Evolutionary conservation across 2,113 vertebrate genomes (phyloP), one percentile per base, ranked within the genome.

Genomic region (Struthio camelus): DNA sequence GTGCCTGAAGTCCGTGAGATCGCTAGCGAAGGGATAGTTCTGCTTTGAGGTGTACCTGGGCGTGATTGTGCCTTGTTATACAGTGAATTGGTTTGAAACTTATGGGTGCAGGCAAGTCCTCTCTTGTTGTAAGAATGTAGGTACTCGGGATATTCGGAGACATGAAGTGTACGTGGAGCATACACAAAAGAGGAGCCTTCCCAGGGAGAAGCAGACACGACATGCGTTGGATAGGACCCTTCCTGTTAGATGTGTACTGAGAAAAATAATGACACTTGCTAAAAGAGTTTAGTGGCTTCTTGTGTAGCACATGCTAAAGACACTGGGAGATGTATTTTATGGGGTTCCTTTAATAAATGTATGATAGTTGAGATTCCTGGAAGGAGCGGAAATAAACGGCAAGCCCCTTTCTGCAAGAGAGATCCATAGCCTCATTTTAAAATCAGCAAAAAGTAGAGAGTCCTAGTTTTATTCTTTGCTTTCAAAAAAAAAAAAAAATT

Each of bases 341-440:
- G 94, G 85, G 91, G 93, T 97, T 97, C 92, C 96, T 97, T 97
- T 97, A 97, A 98, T 98, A 97, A 98, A 95, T 51, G 17, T 95
- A 92, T 96, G 90, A 89, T 97, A 95, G 97, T 94, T 97, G 96
- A 97, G 96, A 94, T 97, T 98, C 97, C 93, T 94, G 97, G 95
- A 93, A 96, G 93, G 94, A 97, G 71, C 91, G 95, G 95, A 97
- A 96, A 96, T 97, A 97, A 96, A 97, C 86, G 85, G 38, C 89
- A 28, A 65, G 66, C 82, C 94, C 46, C 85, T 80, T 90, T 82
- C 78, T 95, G 92, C 93, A 85, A 85, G 79, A 95, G 75, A 95
- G 75, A 94, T 83, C 78, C 94, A 54, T 46, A 83, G 67, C 24
- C 62, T 65, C 85, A 34, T 62, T 92, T 80, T 94, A 87, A 92